Evolutionary conservation across 2,888 invertebrate species (phyloP).

Genomic region (Epiperipatus broadwayi): DNA sequence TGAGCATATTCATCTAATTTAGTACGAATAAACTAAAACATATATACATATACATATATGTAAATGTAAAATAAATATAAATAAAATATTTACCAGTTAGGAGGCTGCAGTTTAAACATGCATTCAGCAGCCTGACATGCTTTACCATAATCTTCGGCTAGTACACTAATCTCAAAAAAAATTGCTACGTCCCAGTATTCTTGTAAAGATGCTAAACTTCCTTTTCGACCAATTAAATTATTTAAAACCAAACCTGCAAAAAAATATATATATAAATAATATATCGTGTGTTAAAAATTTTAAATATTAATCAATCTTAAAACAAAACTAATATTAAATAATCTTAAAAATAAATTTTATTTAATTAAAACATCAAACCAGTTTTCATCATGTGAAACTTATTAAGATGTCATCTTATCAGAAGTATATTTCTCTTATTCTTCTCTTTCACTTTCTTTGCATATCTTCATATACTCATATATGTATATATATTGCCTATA

Average conservation of each 20-base stretch:
- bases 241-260: conserved; percentile 66
- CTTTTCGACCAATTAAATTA: conserved; percentile 92
- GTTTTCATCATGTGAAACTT: no score
- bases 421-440: no score
- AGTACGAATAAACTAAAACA: no score
- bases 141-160: conserved; percentile 89
- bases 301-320: conserved; percentile 8
- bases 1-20: no score
- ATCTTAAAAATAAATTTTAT: conserved; percentile 12
- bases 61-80: no score
- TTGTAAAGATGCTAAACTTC: conserved; percentile 68
- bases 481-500: no score
- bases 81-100: conserved; percentile 28
- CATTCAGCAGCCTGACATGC: conserved; percentile 75
- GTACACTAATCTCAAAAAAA: conserved; percentile 91
- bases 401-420: no score
- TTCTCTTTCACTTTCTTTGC: no score
- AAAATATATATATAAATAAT: conserved; percentile 9
- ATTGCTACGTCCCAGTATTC: conserved; percentile 99
- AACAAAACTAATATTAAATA: no score
- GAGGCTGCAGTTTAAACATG: conserved; percentile 38
- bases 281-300: neutral
- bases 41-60: no score
- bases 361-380: conserved; percentile 1
- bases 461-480: no score